Conservation (phyloP, 2,888 invertebrate species). For the Pollenia angustigena region DNA sequence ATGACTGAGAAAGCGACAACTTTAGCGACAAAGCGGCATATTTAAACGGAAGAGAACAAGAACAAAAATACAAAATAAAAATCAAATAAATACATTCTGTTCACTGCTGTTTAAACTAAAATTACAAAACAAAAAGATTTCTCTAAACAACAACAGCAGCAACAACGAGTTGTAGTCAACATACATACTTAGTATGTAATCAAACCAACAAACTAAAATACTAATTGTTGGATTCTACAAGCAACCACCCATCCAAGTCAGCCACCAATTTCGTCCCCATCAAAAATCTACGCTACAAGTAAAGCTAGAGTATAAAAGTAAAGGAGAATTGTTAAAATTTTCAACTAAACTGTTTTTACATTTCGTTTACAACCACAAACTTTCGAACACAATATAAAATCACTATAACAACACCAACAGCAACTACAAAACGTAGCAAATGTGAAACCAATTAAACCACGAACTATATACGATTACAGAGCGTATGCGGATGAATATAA, state of each 20-base stretch:
- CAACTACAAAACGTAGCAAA: slow-evolving; percentile 25
- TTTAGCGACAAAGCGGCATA: slow-evolving; percentile 69
- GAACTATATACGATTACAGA: slow-evolving; percentile 42
- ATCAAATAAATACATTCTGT: slow-evolving; percentile 28
- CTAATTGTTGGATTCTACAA: slow-evolving; percentile 34
- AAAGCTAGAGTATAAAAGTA: slow-evolving; percentile 7
- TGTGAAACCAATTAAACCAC: slow-evolving; percentile 69
- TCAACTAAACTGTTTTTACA: slow-evolving; percentile 46
- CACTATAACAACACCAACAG: not conserved
- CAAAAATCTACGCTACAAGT: slow-evolving; percentile 15
- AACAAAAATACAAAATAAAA: not conserved
- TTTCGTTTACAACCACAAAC: slow-evolving; percentile 39
- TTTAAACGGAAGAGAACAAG: slow-evolving; percentile 26
- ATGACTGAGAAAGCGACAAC: slow-evolving; percentile 53
- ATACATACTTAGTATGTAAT: slow-evolving; percentile 14
- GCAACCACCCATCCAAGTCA: not conserved
- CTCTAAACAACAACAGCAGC: slow-evolving; percentile 25
- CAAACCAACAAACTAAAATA: slow-evolving; percentile 41
- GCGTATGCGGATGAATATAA: not conserved
- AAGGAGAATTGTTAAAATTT: slow-evolving; percentile 14
- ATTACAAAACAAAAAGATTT: slow-evolving; percentile 55
- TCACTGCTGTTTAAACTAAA: slow-evolving; percentile 32
- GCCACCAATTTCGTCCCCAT: not conserved
- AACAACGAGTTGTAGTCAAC: not conserved
- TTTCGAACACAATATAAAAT: slow-evolving; percentile 32